Evolutionary conservation across 2,113 vertebrate genomes (phyloP).

Genomic region (Cyprinus carpio): DNA sequence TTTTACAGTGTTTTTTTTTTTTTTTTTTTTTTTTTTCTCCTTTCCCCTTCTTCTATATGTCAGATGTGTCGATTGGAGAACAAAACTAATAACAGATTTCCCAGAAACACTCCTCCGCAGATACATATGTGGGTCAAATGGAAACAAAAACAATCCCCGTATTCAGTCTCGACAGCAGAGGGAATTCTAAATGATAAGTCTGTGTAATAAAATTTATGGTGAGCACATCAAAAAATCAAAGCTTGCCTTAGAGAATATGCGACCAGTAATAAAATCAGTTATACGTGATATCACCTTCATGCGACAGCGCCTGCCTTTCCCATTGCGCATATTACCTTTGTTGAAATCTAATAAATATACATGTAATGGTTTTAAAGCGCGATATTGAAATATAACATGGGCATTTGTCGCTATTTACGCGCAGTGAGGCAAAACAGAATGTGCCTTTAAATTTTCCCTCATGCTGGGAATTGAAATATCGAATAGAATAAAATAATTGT

Average conservation of each 20-base stretch:
- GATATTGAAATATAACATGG: constrained; percentile 82
- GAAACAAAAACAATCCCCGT: constrained; percentile 38
- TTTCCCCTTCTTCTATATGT: not conserved
- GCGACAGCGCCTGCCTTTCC: constrained; percentile 76
- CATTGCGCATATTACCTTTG: constrained; percentile 82
- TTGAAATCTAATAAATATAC: constrained; percentile 84
- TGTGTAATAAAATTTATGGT: constrained; percentile 78
- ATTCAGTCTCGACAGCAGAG: constrained; percentile 54
- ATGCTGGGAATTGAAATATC: constrained; percentile 40
- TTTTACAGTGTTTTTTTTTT: too few species aligned
- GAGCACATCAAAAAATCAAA: constrained; percentile 78
- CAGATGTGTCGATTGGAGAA: constrained; percentile 4
- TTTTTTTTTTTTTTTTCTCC: too few species aligned
- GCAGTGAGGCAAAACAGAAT: constrained; percentile 61
- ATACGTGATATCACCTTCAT: constrained; percentile 80
- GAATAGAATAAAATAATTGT: constrained; percentile 50
- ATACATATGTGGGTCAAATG: constrained; percentile 47
- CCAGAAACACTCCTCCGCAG: constrained; percentile 1
- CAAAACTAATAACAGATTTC: constrained; percentile 3
- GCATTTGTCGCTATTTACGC: constrained; percentile 81
- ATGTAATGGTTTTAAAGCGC: constrained; percentile 79
- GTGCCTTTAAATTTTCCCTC: constrained; percentile 43
- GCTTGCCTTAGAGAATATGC: constrained; percentile 77
- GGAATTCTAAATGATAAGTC: constrained; percentile 71
- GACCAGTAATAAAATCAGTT: constrained; percentile 80